Evolutionary conservation across 2,888 invertebrate genomes (phyloP).

Genomic region (Ariolimax columbianus): DNA sequence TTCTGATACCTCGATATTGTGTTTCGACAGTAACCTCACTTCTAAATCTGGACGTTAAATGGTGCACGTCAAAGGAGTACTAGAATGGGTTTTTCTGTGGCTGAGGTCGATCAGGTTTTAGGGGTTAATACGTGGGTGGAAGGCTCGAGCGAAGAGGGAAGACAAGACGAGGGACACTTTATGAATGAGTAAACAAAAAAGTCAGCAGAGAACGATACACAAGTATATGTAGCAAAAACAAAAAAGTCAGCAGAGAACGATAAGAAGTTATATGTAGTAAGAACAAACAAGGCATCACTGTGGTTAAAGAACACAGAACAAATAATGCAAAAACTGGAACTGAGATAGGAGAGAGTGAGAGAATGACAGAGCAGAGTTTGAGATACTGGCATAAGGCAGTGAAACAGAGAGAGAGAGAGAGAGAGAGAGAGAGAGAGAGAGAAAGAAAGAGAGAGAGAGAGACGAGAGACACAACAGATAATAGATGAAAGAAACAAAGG

Average conservation of each 20-base stretch:
- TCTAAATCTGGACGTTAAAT: not conserved
- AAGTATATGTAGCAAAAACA: too few relatives aligned
- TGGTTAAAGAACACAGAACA: too few relatives aligned
- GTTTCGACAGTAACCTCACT: slow-evolving; percentile 1
- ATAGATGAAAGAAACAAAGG: not conserved
- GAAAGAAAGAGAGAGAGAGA: not conserved
- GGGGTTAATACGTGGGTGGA: not conserved
- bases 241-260: too few relatives aligned
- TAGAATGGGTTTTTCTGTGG: not conserved
- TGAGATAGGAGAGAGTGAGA: not conserved
- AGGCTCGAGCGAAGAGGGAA: not conserved
- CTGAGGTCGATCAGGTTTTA: not conserved
- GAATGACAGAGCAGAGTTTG: not conserved
- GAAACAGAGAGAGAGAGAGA: not conserved
- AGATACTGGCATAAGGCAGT: not conserved
- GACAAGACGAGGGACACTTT: too few relatives aligned
- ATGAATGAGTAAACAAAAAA: too few relatives aligned
- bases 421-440: not conserved
- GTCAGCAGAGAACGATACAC: too few relatives aligned
- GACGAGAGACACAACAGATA: not conserved
- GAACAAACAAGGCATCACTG: too few relatives aligned
- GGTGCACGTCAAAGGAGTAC: not conserved
- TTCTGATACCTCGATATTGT: not conserved
- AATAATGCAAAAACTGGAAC: too few relatives aligned
- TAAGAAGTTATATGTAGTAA: too few relatives aligned